Evolutionary conservation across 2,113 vertebrate species (phyloP).

Genomic region (Lonchura striata): DNA sequence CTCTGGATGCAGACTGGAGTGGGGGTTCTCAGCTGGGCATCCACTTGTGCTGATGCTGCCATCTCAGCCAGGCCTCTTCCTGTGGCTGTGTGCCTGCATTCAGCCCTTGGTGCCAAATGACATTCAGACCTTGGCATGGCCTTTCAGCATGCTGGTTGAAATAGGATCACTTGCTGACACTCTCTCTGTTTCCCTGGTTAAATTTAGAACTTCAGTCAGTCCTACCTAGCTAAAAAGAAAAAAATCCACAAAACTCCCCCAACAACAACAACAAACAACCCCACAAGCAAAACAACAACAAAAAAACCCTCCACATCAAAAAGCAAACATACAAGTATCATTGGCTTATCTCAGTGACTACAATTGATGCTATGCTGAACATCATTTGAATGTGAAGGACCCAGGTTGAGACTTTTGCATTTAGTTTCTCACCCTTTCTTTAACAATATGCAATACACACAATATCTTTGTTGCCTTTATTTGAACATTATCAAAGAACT

Average conservation of each 20-base stretch:
- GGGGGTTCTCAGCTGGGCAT: not conserved
- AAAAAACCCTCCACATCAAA: not conserved
- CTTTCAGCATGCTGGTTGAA: not conserved
- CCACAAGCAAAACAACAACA: not conserved
- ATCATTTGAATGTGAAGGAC: not conserved
- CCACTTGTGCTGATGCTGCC: not conserved
- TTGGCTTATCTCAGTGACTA: not conserved
- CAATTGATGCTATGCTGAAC: not conserved
- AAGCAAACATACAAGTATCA: not conserved
- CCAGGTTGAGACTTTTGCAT: not conserved
- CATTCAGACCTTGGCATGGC: not conserved
- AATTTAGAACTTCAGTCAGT: not conserved
- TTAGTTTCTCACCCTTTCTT: not conserved
- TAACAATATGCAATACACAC: not conserved
- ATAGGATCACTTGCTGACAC: slow-evolving; percentile 10
- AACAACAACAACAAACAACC: not conserved
- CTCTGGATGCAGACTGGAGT: fast-evolving
- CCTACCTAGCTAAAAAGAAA: not conserved
- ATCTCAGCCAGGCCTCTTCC: not conserved
- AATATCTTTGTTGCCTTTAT: not conserved
- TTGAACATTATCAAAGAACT: not conserved
- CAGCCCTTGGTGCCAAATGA: not conserved
- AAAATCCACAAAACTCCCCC: not conserved
- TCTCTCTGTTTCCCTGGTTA: not conserved
- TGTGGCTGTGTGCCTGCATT: not conserved